Conservation (phyloP, 2,797 vertebrate genomes). For the Silurus aristotelis region DNA sequence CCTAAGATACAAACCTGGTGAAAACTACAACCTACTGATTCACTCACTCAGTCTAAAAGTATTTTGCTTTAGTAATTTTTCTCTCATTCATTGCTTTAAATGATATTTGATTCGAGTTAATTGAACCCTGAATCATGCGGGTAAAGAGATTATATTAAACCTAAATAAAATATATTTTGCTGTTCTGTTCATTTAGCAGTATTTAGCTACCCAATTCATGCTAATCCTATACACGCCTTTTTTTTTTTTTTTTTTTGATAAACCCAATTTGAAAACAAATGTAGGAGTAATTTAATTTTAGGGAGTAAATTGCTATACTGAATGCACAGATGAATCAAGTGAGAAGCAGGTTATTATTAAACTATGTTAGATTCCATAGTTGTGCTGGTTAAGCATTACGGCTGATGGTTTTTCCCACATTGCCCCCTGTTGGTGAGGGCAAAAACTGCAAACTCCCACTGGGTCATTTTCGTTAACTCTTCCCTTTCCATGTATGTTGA, state of each 20-base stretch:
- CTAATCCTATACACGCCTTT: not conserved
- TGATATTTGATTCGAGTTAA: not conserved
- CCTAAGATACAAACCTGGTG: not conserved
- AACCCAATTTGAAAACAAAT: not conserved
- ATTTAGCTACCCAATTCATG: not conserved
- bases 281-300: not conserved
- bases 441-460: conserved; percentile 21
- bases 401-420: not conserved
- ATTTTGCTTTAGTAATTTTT: conserved; percentile 2
- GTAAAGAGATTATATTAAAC: conserved; percentile 4
- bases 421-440: conserved; percentile 31
- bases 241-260: not conserved
- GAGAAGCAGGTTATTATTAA: not conserved
- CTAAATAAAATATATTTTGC: not conserved
- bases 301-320: not conserved
- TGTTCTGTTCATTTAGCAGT: not conserved
- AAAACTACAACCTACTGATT: not conserved
- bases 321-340: not conserved
- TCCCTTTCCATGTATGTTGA: conserved; percentile 6
- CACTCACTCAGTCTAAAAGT: not conserved
- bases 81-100: not conserved
- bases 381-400: not conserved
- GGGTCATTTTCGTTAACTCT: conserved; percentile 13
- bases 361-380: not conserved
- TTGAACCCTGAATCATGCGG: conserved; percentile 3